Evolutionary conservation across 2,113 vertebrate species (phyloP), one percentile per base, ranked within the genome.

Genomic region (Zosterops pallidus): DNA sequence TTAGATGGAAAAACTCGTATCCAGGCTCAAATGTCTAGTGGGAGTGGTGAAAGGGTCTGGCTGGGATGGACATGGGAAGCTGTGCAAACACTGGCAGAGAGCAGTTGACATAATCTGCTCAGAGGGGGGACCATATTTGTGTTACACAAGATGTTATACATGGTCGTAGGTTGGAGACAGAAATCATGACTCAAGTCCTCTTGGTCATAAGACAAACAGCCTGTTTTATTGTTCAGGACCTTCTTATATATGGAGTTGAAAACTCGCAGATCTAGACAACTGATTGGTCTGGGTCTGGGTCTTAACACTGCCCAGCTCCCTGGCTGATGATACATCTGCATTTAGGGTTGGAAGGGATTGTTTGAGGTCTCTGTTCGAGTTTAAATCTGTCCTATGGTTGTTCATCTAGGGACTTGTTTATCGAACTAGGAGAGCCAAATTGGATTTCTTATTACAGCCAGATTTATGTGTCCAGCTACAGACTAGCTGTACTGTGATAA

Each of bases 101-200:
- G 26, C 20, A 37, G 12, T 21, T 62, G 35, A 14, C 17, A 41
- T 26, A 77, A 29, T 35, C 44, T 46, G 33, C 47, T 55, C 33
- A 19, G 28, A 56, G 29, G 14, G 14, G 23, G 31, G 8, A 3
- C 46, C 0, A 1, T 2, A 26, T 42, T 52, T 24, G 3, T 68
- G 3, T 33, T 46, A 1, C 2, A 5, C 9, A 14, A 39, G 24
- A 62, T 62, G 59, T 37, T 60, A 37, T 2, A 5, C 25, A 7
- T 2, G 2, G n/a, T 26, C 2, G 2, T 60, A 60, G 57, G 57
- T 60, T 2, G 3, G 57, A 60, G 35, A 60, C 57, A 60, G 57
- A 37, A 37, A 26, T 60, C 57, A 37, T 37, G n/a, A 37, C 23
- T 37, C 57, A 60, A 60, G 57, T 25, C 23, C 15, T 60, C 57